Base-by-base conservation (phyloP, 2,113 vertebrate species). In the Pomatostomus ruficeps region DNA sequence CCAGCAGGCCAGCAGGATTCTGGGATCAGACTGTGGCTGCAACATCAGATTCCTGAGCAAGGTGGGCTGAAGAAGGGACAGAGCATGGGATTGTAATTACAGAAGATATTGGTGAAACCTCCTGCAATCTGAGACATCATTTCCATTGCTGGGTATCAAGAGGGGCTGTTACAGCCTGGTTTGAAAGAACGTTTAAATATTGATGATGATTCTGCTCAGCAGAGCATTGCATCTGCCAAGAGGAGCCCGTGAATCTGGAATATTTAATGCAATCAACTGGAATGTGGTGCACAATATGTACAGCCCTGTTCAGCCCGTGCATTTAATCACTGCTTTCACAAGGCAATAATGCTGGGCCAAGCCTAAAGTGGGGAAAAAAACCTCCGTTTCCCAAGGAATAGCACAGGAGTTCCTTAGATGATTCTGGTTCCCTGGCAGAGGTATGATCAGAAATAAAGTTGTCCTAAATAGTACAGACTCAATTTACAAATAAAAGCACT, bases 261-360 rank as follows among this genome's bases (percentile, higher is more conserved):
- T 96, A 93, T 85, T 96, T 97, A 94, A 95, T 95, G 91, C 71
- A 97, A 95, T 96, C 94, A 95, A 54, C 87, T 96, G 75, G 71
- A 66, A 92, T 78, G 81, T 70, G 91, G 88, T 77, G 75, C 71
- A 93, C 94, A 88, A 77, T 83, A 80, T 86, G 88, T 88, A 91
- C 89, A 83, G 78, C 88, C 78, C 76, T 74, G 63, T 85, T 94
- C 89, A 88, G 71, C 75, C 75, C 63, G n/a, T 67, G 79, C 58
- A 29, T 91, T 95, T 94, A 93, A 96, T 96, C 88, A 85, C 66
- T 0, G 12, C 77, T 93, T 58, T 88, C 23, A 0, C 36, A 90
- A 94, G 91, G 87, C 79, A 92, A 6, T 54, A 91, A 61, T 48
- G 83, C 58, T 62, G 5, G 80, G 89, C 62, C 42, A 68, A 71